These are phyloP conservation scores for Amiota communis DNA, from an alignment of 2,888 invertebrate species.

Conservation along the genomic window DNA sequence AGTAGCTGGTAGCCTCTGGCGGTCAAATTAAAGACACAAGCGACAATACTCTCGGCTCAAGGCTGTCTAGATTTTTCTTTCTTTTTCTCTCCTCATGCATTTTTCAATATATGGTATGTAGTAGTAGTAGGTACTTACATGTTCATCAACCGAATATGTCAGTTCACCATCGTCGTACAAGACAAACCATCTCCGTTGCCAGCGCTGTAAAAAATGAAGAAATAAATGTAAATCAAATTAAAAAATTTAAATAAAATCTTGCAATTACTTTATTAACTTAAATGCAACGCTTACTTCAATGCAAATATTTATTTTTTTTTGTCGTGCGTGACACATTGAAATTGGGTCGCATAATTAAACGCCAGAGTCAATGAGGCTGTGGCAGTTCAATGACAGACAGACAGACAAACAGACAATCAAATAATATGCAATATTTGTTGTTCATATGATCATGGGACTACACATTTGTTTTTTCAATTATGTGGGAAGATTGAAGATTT, in stretches of 20 bases:
- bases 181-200: slow-evolving; percentile 99
- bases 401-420: not conserved
- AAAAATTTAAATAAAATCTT: not conserved
- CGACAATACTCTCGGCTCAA: not conserved
- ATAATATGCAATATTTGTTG: slow-evolving; percentile 6
- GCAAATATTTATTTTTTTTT: slow-evolving; percentile 9
- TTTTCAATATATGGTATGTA: slow-evolving; percentile 25
- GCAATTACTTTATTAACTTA: not conserved
- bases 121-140: slow-evolving; percentile 83
- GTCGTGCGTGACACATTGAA: not conserved
- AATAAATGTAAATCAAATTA: slow-evolving; percentile 1
- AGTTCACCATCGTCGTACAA: slow-evolving; percentile 98
- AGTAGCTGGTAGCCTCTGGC: slow-evolving; percentile 5
- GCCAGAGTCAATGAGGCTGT: not conserved
- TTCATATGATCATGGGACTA: no score
- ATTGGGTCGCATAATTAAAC: slow-evolving; percentile 19
- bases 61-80: not conserved
- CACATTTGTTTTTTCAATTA: not conserved
- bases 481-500: not conserved
- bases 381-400: no score
- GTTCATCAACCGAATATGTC: slow-evolving; percentile 97
- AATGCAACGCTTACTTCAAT: slow-evolving; percentile 2
- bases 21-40: slow-evolving; percentile 19
- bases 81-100: not conserved
- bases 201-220: slow-evolving; percentile 83